These are phyloP conservation scores for Perca flavescens DNA, from an alignment of 2,113 vertebrate species.

Conservation along the genomic window DNA sequence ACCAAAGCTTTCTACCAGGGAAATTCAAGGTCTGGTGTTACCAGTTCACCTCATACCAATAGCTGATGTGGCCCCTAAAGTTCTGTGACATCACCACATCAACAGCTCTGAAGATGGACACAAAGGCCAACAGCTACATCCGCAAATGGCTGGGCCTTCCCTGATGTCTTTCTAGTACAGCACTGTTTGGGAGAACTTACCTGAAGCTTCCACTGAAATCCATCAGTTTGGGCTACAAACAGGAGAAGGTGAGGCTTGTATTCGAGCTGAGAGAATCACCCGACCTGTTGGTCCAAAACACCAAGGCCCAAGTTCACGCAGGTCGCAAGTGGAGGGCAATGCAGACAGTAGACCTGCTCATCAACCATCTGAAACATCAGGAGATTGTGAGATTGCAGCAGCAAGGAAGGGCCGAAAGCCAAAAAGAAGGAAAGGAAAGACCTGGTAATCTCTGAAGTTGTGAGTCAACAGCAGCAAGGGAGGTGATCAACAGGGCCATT, in stretches of 20 bases:
- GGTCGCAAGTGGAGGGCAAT: not conserved
- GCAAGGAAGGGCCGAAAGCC: too few species aligned
- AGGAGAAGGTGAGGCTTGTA: not conserved
- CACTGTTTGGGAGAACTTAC: not conserved
- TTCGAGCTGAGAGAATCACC: not conserved
- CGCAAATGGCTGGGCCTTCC: not conserved
- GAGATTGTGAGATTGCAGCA: too few species aligned
- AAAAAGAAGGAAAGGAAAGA: too few species aligned
- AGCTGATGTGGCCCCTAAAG: not conserved
- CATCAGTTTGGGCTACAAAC: not conserved
- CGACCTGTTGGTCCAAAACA: not conserved
- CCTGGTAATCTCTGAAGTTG: too few species aligned
- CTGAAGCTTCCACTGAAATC: not conserved
- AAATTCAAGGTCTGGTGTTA: constrained; percentile 21
- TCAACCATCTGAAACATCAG: too few species aligned
- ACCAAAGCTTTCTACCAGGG: not conserved
- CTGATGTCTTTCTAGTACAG: not conserved
- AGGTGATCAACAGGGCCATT: too few species aligned
- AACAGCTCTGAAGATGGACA: not conserved
- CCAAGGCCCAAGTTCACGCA: not conserved
- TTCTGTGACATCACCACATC: too few species aligned
- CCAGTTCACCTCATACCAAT: not conserved
- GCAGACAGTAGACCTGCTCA: not conserved
- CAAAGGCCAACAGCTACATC: not conserved
- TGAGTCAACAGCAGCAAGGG: too few species aligned